Base-by-base conservation (phyloP, 37 sponge, comb jelly and placozoan genomes). In the Eunapius fragilis region DNA sequence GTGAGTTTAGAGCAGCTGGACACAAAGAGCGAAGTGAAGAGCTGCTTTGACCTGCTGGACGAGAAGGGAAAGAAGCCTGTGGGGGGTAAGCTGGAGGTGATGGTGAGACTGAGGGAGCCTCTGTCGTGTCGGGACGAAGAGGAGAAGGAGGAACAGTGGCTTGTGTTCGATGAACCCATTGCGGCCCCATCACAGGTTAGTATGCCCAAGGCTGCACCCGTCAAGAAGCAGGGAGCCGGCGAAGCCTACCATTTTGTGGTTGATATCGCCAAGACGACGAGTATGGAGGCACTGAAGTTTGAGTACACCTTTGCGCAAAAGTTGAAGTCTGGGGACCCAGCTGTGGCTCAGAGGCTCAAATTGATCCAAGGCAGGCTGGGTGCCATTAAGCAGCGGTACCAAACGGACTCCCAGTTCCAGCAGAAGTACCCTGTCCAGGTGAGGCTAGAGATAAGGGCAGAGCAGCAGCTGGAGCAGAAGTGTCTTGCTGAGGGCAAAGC, bases 21-120 rank as follows among this genome's bases (percentile, higher is more conserved):
- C 76, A 89, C 36, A 2, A 85, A 93, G 68, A 68, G 89, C 69
- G 94, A 94, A 45, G 87, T 91, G 58, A 67, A 78, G 36, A 75
- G 13, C n/a, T 38, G 86, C 48, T 41, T 78, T 30, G 86, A 87
- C 32, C 67, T 95, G 19, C 17, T 73, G 48, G 83, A 80, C 37
- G 89, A 82, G 85, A 89, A 93, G 32, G 93, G 91, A 3, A 70
- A 93, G 70, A 96, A 92, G 77, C 86, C 89, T 25, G 70, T 85
- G 17, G 90, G 90, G 23, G 89, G 94, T 6, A 93, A 98, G 75
- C 36, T 96, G 50, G 96, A 96, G 82, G 87, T 91, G 14, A 76
- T 36, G 14, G 88, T 84, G 37, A 71, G 88, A 23, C 79, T 96
- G 38, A 79, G 97, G 67, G 93, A 96, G 70, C 97, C 95, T 2